Evolutionary conservation across 2,113 vertebrate genomes (phyloP), one percentile per base, ranked within the genome.

Genomic region (Campylorhamphus procurvoides): DNA sequence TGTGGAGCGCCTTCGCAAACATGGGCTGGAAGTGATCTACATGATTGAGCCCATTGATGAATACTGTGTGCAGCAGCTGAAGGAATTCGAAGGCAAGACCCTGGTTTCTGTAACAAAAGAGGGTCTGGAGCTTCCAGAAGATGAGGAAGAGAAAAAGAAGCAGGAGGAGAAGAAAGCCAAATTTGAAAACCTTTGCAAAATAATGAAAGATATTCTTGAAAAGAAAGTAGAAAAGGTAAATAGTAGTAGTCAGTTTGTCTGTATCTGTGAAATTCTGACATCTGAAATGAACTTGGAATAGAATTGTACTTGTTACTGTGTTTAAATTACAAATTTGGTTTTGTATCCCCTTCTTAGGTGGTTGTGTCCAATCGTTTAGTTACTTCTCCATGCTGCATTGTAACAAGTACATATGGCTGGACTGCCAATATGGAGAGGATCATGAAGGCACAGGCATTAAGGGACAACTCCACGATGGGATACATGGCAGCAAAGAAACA

Each of bases 401-500:
- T 97, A 42, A 97, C 98, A 87, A 99, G 97, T 58, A 98, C 98
- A 0, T 99, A 98, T 0, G 97, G 98, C 89, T 99, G 98, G 98
- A 99, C 98, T 9, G 98, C 98, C n/a, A 99, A 99, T 44, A 98
- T 99, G 98, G 98, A 99, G 71, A 97, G 98, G 69, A 99, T 99
- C 88, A 99, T 99, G 98, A 99, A 99, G 49, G 98, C 98, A 0
- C 98, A 99, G 33, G 98, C 98, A 0, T 68, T 99, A 1, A 92
- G 98, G 66, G 98, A 99, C 87, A 98, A 98, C 94, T 98, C 98
- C 5, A 99, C 98, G 1, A 99, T 99, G 98, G 98, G 98, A 9
- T 99, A 98, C 90, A 98, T 99, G 98, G 98, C 98, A 31, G 98
- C 98, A 3, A 98, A 99, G 97, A 99, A 98, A 19, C 98, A 98